Evolutionary conservation across 2,113 vertebrate species (phyloP).

Genomic region (Rattus norvegicus): DNA sequence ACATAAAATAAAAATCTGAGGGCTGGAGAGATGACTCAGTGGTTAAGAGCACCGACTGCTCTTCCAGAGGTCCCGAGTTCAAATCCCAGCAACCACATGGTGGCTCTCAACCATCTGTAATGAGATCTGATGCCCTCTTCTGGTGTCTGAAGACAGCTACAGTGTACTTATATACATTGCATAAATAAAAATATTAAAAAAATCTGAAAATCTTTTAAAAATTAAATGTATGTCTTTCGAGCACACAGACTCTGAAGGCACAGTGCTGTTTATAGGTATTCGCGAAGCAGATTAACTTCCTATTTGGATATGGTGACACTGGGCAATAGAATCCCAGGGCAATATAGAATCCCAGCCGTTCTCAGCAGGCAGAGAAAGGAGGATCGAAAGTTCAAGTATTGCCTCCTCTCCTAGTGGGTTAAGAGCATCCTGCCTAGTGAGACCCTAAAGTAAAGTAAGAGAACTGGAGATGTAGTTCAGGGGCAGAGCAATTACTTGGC

Average conservation of each 20-base stretch:
- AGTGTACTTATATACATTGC: too few relatives aligned
- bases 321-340: too few relatives aligned
- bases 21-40: too few relatives aligned
- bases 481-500: background rate
- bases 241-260: background rate
- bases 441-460: background rate
- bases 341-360: too few relatives aligned
- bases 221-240: background rate
- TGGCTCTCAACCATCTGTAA: too few relatives aligned
- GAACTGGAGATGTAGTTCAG: background rate
- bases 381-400: background rate
- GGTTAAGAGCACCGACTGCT: too few relatives aligned
- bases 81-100: too few relatives aligned
- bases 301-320: background rate
- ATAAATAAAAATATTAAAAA: too few relatives aligned
- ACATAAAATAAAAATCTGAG: background rate
- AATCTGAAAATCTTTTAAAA: background rate
- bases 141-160: too few relatives aligned
- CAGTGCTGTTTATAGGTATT: background rate
- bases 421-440: background rate
- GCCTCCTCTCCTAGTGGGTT: background rate
- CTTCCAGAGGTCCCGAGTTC: too few relatives aligned
- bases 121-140: too few relatives aligned
- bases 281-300: background rate
- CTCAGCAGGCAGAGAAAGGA: background rate